Base-by-base conservation (phyloP, 2,888 invertebrate species). In the Eurytoma adleriae region DNA sequence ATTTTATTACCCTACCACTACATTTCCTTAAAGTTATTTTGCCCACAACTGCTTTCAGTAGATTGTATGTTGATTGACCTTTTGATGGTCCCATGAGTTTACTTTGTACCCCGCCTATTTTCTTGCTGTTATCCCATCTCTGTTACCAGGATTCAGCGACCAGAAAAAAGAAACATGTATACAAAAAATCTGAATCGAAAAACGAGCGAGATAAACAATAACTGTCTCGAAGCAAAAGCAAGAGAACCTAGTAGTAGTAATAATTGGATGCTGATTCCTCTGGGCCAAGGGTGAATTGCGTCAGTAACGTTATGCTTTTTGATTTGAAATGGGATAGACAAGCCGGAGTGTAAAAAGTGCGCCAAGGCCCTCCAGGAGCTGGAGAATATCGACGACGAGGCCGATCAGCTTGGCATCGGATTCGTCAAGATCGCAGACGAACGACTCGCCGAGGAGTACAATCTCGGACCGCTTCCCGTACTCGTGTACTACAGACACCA, bases 401-500 rank as follows among this genome's bases (percentile, higher is more conserved):
- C 97, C 54, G 97, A 97, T 91, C 97, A 97, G 91, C 93, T 98
- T 84, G 97, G 97, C 83, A 97, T 98, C 88, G 97, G 97, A 85
- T 97, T 98, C 91, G 97, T 98, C 83, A 98, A 98, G 92, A 97
- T 98, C 89, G 96, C 97, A 88, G 98, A 98, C 90, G 96, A 97
- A 91, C 94, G 94, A 87, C 92, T 98, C 85, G 97, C 97, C 83
- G 97, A 97, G 88, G 97, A 98, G 92, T 98, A 98, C 92, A 97
- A 96, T 92, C 93, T 98, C 91, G 97, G 96, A 88, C 93, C 94
- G 79, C 92, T 98, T 89, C 98, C 98, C 87, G 95, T 95, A 88
- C 93, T 98, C 86, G 97, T 98, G 84, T 98, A 98, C 92, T 98
- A 98, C 92, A 94, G 97, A 90, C 96, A 97, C 92, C 96, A 97